Conservation (phyloP, 37 sponge, comb jelly and placozoan genomes). For the Chondrilla cf. caribensis region DNA sequence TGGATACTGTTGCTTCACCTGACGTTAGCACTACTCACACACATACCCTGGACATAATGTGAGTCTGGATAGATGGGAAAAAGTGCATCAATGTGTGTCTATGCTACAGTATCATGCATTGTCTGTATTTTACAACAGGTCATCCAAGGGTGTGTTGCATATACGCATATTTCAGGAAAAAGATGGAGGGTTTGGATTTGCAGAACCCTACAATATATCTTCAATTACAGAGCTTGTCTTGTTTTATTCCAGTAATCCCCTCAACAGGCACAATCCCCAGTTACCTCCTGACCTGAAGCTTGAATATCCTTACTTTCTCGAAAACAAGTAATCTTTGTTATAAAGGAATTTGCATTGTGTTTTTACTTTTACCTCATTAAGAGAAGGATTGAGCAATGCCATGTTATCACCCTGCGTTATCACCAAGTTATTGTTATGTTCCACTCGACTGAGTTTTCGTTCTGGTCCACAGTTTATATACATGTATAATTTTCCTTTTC, state of each 20-base stretch:
- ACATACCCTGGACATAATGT: constrained; percentile 78
- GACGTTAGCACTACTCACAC: constrained; percentile 37
- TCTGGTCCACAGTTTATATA: no score
- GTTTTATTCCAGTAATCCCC: constrained; percentile 77
- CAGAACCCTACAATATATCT: constrained; percentile 75
- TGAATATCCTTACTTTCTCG: not conserved
- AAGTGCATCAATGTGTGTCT: not conserved
- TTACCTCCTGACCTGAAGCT: constrained; percentile 27
- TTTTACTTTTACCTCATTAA: no score
- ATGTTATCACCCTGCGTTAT: no score
- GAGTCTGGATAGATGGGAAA: not conserved
- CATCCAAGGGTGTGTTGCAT: constrained; percentile 21
- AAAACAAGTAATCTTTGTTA: no score
- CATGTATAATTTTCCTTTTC: no score
- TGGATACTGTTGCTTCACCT: not conserved
- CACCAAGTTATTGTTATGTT: no score
- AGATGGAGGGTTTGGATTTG: constrained; percentile 79
- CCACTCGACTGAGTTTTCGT: no score
- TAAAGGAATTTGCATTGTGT: no score
- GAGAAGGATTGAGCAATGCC: no score
- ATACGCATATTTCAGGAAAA: constrained; percentile 67
- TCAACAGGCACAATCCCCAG: constrained; percentile 75
- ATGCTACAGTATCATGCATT: no score
- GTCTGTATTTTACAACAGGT: not conserved
- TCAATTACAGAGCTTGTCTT: constrained; percentile 59